A percentile compares a stretch with the other conserved stretches of the same genome.
Evolutionary conservation across 1,140 invertebrate species (phyloP).

Genomic region (Rhagoletis zephyria): DNA sequence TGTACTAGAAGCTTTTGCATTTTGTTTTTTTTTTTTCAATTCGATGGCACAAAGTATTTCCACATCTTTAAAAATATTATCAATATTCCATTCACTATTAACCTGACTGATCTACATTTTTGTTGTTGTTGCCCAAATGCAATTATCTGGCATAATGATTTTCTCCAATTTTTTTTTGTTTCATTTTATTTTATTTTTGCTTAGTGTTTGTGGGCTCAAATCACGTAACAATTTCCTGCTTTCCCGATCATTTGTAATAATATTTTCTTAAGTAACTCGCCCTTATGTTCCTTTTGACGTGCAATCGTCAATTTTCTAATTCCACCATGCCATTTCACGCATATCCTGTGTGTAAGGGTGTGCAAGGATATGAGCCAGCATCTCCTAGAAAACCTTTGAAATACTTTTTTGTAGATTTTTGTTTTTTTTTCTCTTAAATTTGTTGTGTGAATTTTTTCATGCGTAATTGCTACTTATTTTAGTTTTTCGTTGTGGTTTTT

Average conservation of each 20-base stretch:
- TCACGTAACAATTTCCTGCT: background rate
- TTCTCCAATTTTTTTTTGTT: background rate
- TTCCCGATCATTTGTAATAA: background rate
- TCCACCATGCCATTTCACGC: background rate
- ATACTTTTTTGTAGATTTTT: background rate
- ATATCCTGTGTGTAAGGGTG: background rate
- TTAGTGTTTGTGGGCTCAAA: background rate
- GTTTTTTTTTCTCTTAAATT: background rate
- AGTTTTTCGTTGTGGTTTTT: constrained; percentile 6
- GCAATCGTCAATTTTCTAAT: constrained; percentile 9
- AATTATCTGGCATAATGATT: background rate
- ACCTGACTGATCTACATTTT: too few relatives aligned
- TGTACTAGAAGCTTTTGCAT: background rate
- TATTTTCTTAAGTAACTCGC: background rate
- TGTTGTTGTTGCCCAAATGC: background rate
- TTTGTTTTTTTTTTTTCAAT: background rate
- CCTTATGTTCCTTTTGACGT: constrained; percentile 18
- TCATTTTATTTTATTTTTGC: background rate
- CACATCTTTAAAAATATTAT: too few relatives aligned
- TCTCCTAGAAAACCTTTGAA: background rate
- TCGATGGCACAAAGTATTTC: background rate
- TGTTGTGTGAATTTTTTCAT: constrained; percentile 44
- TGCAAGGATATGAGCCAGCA: background rate
- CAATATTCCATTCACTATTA: too few relatives aligned
- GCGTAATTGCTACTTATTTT: constrained; percentile 37